Conservation (phyloP, 2,113 vertebrate genomes). For the Spilogale gracilis region DNA sequence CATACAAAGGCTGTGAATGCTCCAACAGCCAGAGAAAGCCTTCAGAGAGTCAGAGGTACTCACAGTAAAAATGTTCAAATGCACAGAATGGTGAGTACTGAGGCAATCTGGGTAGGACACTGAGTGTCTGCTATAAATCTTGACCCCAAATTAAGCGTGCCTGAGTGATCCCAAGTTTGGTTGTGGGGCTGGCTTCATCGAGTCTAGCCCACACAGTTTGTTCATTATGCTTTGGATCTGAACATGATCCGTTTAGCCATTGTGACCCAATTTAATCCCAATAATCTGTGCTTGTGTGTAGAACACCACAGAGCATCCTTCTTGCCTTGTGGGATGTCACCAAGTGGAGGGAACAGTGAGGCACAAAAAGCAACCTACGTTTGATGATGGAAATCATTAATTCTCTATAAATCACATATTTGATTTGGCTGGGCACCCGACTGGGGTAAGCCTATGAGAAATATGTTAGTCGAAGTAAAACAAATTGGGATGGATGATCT, state of each 20-base stretch:
- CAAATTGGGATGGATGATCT: neutral
- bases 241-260: neutral
- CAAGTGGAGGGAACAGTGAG: neutral
- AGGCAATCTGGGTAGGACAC: neutral
- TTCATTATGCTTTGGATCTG: neutral
- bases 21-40: neutral
- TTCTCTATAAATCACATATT: slow-evolving; percentile 15
- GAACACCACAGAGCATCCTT: neutral
- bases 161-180: neutral
- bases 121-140: neutral
- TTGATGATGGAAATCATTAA: neutral
- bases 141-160: neutral
- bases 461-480: slow-evolving; percentile 45
- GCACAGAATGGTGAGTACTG: neutral
- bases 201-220: neutral
- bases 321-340: neutral
- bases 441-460: neutral
- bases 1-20: neutral
- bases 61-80: neutral
- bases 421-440: neutral
- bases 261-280: neutral
- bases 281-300: neutral
- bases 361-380: neutral
- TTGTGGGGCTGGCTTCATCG: neutral
- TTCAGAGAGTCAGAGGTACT: neutral